A percentile compares a stretch with the other conserved stretches of the same genome.
phyloP scores from a whole-genome alignment of 2,113 vertebrate genomes.

The Aviceda subcristata region DNA sequence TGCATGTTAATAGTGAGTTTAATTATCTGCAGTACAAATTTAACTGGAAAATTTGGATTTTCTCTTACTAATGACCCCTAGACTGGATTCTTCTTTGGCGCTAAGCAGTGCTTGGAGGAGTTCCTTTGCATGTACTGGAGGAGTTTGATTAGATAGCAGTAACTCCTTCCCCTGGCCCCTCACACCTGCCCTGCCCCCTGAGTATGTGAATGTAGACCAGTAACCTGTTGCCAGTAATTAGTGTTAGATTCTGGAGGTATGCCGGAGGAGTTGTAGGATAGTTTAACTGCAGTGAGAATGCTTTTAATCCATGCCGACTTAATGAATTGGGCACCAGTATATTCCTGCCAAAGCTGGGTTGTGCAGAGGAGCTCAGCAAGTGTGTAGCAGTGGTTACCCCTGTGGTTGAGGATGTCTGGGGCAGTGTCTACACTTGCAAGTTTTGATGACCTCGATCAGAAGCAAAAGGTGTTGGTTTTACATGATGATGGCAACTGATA shows the following conservation, averaged over 20 bases:
- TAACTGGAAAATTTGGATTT: neutral
- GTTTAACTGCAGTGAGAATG: neutral
- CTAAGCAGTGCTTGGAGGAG: neutral
- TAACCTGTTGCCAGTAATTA: neutral
- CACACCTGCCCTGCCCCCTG: fast-evolving
- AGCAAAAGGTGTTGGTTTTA: neutral
- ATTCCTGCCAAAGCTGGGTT: neutral
- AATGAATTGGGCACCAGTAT: neutral
- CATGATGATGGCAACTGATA: neutral
- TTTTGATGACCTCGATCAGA: neutral
- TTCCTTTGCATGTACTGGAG: neutral
- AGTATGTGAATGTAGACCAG: neutral
- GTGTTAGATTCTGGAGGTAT: neutral
- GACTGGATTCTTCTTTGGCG: neutral
- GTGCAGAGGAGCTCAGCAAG: neutral
- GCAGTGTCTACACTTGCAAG: too few relatives aligned
- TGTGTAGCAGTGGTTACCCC: neutral
- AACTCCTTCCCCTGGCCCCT: neutral
- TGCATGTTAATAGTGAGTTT: neutral
- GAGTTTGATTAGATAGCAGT: neutral
- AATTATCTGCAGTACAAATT: neutral
- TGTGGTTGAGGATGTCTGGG: neutral
- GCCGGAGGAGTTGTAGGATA: neutral
- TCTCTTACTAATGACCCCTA: neutral
- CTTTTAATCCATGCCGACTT: neutral